Conservation (phyloP, 2,888 invertebrate genomes). For the Myopa testacea region DNA sequence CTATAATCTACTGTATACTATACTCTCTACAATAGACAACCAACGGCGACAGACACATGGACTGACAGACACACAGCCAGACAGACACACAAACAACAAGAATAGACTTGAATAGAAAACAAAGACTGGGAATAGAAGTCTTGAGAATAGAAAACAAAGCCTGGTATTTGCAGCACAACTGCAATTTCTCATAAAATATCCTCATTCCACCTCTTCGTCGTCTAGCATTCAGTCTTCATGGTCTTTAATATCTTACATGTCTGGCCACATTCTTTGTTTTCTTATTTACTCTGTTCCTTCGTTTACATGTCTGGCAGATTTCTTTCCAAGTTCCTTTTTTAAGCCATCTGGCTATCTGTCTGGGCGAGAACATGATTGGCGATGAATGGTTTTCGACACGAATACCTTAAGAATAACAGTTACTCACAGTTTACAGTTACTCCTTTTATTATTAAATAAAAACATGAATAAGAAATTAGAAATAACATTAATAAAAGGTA, state of each 20-base stretch:
- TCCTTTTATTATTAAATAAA: no score
- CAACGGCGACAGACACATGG: no score
- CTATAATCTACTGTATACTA: background rate
- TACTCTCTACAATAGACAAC: no score
- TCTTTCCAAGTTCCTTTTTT: background rate
- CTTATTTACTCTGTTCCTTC: background rate
- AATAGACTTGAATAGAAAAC: background rate
- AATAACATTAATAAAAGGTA: no score
- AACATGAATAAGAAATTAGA: no score
- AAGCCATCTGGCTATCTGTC: background rate
- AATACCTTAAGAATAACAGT: no score
- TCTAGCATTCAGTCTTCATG: background rate
- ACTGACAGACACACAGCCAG: constrained; percentile 13
- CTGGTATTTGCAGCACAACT: background rate
- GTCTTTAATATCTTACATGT: constrained; percentile 1
- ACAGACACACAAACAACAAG: background rate
- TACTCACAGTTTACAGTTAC: no score
- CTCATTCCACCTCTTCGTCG: constrained; percentile 11
- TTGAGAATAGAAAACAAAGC: background rate
- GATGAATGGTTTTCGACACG: no score
- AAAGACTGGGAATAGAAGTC: background rate
- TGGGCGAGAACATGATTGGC: background rate
- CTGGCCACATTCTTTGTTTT: constrained; percentile 17
- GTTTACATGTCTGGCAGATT: constrained; percentile 15
- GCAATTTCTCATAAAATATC: constrained; percentile 9